Base-by-base conservation (phyloP, 1,140 invertebrate species). In the Bombyx mori region DNA sequence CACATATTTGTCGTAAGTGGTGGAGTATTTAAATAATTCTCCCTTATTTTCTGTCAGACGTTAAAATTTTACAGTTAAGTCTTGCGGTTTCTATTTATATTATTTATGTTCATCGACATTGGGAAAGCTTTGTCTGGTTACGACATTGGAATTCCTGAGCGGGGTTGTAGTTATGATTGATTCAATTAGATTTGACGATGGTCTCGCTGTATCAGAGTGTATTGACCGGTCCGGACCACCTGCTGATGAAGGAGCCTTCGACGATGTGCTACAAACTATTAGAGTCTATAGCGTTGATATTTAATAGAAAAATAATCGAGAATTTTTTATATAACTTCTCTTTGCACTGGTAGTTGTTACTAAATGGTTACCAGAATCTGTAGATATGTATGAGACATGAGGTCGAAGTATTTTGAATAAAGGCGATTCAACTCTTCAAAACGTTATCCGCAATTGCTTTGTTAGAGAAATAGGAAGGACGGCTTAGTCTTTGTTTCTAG, bases 201-300 rank as follows among this genome's bases (percentile, higher is more conserved):
- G 73, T 70, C 78, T 83, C 79, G 80, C 77, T 79, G 69, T 79
- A 82, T 82, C 79, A 86, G 81, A 83, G 78, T 75, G 77, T 80
- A 77, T 82, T 81, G 78, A 82, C 77, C 69, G 71, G 71, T 54
- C 57, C 56, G 63, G 83, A 79, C 83, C 83, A 73, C 83, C 83
- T 81, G 80, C 79, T 75, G 83, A 56, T 61, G 62, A 67, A 63
- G 66, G 60, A 73, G 71, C 70, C 63, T 66, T 65, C 62, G 72
- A 67, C 58, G 60, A 57, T 57, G 47, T 42, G 42, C 10, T 58
- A 58, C 47, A 9, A 44, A 55, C 50, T 22, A 51, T 51, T 10
- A 26, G 50, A 51, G 42, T 26, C 22, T 51, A 10, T 51, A 51
- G 26, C 22, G 26, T 35, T 51, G 42, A 51, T 51, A 51, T 35